Percentiles rank a stretch among this genome's conserved stretches.
These are phyloP conservation scores for Ferrisia virgata DNA, from an alignment of 2,888 invertebrate species.

Conservation along the genomic window DNA sequence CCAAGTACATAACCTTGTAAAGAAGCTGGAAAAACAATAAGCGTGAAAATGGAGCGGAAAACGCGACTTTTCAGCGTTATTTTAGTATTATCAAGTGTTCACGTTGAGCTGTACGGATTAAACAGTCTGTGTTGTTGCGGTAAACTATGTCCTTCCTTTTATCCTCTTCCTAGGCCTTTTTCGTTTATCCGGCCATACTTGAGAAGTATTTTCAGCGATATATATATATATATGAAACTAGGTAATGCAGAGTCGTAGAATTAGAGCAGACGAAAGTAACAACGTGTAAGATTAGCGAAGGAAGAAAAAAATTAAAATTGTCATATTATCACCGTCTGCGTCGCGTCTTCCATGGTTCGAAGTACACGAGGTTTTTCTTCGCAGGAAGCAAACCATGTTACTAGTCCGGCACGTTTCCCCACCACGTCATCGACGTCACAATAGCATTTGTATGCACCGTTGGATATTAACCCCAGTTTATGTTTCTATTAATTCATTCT, in stretches of 20 bases:
- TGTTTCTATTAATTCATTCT: slow-evolving; percentile 46
- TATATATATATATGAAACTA: too few species aligned
- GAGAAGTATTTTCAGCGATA: neutral
- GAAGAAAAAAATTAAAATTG: slow-evolving; percentile 1
- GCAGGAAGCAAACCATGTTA: neutral
- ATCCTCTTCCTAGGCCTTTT: neutral
- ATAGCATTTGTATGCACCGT: slow-evolving; percentile 45
- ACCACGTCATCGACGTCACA: slow-evolving; percentile 23
- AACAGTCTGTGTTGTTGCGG: neutral
- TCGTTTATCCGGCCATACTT: neutral
- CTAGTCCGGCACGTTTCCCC: slow-evolving; percentile 4
- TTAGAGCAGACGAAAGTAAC: neutral
- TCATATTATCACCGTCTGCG: neutral
- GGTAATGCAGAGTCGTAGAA: neutral
- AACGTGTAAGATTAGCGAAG: neutral
- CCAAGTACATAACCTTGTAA: neutral
- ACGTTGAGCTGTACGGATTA: neutral
- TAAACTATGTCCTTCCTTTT: neutral
- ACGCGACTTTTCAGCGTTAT: neutral
- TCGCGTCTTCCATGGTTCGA: neutral
- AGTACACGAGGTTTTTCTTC: slow-evolving; percentile 41
- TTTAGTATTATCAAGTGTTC: neutral
- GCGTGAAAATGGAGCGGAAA: neutral
- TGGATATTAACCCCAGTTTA: slow-evolving; percentile 46
- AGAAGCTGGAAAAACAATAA: slow-evolving; percentile 4